A percentile compares a stretch with the other conserved stretches of the same genome.
phyloP scores from a whole-genome alignment of 2,797 vertebrate genomes.

The Sebastes oblongus region DNA sequence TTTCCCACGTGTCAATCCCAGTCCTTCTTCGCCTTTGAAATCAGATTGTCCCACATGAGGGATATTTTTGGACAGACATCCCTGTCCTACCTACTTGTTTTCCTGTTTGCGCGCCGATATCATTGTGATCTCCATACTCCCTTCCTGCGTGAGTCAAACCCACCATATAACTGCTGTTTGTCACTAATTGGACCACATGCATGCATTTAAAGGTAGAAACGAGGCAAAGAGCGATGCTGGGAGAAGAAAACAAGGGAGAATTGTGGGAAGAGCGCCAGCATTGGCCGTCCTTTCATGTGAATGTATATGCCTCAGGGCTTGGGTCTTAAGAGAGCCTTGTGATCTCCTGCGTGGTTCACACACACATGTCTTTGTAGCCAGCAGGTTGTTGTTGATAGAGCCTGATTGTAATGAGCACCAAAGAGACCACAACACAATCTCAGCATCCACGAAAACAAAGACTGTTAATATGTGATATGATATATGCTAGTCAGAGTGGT shows the following conservation, averaged over 20 bases:
- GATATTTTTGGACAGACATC: constrained; percentile 30
- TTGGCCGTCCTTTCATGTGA: constrained; percentile 47
- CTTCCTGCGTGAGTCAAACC: not conserved
- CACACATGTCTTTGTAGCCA: constrained; percentile 26
- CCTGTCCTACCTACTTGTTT: constrained; percentile 6
- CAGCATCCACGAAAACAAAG: not conserved
- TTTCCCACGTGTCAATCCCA: constrained; percentile 24
- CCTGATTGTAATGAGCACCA: constrained; percentile 22
- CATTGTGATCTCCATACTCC: not conserved
- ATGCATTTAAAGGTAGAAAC: constrained; percentile 1
- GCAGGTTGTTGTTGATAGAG: constrained; percentile 25
- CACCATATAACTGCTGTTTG: not conserved
- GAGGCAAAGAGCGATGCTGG: not conserved
- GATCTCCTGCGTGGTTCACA: constrained; percentile 39
- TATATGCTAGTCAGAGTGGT: not conserved
- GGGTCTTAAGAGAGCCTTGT: constrained; percentile 65
- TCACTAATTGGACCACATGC: not conserved
- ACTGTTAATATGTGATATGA: not conserved
- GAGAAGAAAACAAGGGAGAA: constrained; percentile 10
- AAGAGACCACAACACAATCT: not conserved
- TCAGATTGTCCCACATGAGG: constrained; percentile 1
- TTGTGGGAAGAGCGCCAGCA: not conserved
- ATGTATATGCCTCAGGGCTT: constrained; percentile 37
- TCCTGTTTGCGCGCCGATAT: not conserved
- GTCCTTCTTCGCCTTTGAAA: constrained; percentile 33